Percentiles rank a stretch among this genome's conserved stretches.
These are phyloP conservation scores for Ammodytes dubius DNA, from an alignment of 2,113 vertebrate genomes.

Conservation along the genomic window DNA sequence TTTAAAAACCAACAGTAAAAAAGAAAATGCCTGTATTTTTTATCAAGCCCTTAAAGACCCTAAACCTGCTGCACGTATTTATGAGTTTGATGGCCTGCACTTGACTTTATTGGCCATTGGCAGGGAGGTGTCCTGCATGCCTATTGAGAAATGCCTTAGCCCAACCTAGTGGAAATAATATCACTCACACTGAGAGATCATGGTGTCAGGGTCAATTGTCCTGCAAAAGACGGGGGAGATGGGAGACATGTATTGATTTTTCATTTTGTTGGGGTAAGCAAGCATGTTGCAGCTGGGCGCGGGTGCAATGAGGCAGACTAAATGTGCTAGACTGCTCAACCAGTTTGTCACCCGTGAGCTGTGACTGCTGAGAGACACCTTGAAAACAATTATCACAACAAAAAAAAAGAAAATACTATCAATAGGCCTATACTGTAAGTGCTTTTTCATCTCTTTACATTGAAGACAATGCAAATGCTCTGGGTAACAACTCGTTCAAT, in stretches of 20 bases:
- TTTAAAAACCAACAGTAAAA: conserved; percentile 14
- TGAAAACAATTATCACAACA: conserved; percentile 49
- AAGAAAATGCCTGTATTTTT: conserved; percentile 27
- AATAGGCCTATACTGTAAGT: conserved; percentile 2
- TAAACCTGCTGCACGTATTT: conserved; percentile 61
- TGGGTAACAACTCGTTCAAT: conserved; percentile 30
- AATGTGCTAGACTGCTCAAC: conserved; percentile 67
- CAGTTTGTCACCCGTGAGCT: conserved; percentile 71
- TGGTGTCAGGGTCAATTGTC: conserved; percentile 84
- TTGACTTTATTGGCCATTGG: conserved; percentile 79
- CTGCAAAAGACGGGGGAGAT: conserved; percentile 76
- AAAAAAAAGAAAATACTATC: conserved; percentile 40
- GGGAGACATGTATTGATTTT: conserved; percentile 87
- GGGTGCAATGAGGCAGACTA: conserved; percentile 79
- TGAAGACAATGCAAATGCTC: not conserved
- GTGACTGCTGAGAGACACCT: conserved; percentile 59
- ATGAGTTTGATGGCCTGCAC: conserved; percentile 64
- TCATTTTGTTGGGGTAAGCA: conserved; percentile 86
- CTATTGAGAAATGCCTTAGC: conserved; percentile 78
- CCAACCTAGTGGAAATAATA: conserved; percentile 83
- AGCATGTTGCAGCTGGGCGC: conserved; percentile 80
- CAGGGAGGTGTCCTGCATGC: conserved; percentile 65
- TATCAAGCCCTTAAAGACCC: conserved; percentile 44
- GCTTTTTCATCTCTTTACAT: conserved; percentile 4
- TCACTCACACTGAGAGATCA: conserved; percentile 83